phyloP scores from a whole-genome alignment of 1,140 invertebrate genomes.

The Akabosia matsudoensis region DNA sequence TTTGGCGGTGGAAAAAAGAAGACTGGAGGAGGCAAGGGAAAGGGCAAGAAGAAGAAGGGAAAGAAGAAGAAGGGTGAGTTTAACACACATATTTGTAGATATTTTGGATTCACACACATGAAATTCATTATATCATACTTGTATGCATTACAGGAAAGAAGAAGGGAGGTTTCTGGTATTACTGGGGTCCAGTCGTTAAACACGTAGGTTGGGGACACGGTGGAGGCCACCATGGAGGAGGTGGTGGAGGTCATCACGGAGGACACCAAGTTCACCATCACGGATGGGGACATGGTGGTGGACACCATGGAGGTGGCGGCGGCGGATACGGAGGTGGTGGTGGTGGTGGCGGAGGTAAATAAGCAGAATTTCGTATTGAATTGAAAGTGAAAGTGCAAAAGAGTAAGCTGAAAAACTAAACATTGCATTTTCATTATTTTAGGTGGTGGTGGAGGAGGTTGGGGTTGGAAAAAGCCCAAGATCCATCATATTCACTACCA shows the following conservation, averaged over 20 bases:
- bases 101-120: no score
- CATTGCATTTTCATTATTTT: no score
- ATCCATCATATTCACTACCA: slow-evolving; percentile 22
- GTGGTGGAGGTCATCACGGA: slow-evolving; percentile 14
- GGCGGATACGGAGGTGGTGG: slow-evolving; percentile 26
- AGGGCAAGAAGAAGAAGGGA: slow-evolving; percentile 5
- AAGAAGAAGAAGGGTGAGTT: slow-evolving; percentile 11
- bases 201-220: not conserved
- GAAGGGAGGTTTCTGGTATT: slow-evolving; percentile 46
- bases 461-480: slow-evolving; percentile 23
- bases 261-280: slow-evolving; percentile 22
- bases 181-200: slow-evolving; percentile 37
- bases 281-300: slow-evolving; percentile 8
- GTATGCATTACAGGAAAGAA: slow-evolving; percentile 21
- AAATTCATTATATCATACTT: not conserved
- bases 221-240: not conserved
- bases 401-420: no score
- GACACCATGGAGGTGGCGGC: not conserved
- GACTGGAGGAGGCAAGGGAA: not conserved
- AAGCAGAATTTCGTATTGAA: not conserved
- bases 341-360: slow-evolving; percentile 26
- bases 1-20: not conserved
- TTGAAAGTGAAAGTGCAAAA: not conserved
- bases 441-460: slow-evolving; percentile 7
- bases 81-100: no score